Percentiles rank a stretch among this genome's conserved stretches.
Evolutionary conservation across 92 coral and sea anemone species (phyloP).

Genomic region (Anthopleura xanthogrammica): DNA sequence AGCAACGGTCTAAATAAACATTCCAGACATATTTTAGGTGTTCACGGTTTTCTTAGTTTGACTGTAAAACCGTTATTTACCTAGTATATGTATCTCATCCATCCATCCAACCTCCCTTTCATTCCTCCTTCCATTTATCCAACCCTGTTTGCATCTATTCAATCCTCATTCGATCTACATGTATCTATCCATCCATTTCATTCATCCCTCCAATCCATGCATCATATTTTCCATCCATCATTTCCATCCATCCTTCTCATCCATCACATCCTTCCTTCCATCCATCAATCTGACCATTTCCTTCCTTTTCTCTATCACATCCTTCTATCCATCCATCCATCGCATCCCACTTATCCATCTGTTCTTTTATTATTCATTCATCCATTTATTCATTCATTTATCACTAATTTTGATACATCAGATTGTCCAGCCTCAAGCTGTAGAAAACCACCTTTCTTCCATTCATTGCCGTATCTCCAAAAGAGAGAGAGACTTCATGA

Average conservation of each 20-base stretch:
- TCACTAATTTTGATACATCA: background rate
- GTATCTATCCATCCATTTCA: background rate
- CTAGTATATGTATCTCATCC: no score
- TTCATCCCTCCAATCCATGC: background rate
- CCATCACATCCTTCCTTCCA: background rate
- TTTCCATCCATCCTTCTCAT: background rate
- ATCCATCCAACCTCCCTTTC: no score
- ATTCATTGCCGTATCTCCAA: constrained; percentile 25
- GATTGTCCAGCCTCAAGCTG: constrained; percentile 17
- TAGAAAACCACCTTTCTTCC: constrained; percentile 23
- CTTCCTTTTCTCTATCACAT: no score
- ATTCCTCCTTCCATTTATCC: no score
- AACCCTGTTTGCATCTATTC: no score
- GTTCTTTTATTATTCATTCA: background rate
- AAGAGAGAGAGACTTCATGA: constrained; percentile 45
- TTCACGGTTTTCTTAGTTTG: no score
- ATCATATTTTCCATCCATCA: background rate
- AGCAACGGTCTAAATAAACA: no score
- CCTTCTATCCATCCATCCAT: background rate
- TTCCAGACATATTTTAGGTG: no score
- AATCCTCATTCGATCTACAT: background rate
- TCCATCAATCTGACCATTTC: background rate
- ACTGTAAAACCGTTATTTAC: no score
- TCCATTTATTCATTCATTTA: background rate
- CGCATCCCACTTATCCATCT: background rate